These are phyloP conservation scores for Tenebrio molitor DNA, from an alignment of 1,140 invertebrate species.

Conservation along the genomic window DNA sequence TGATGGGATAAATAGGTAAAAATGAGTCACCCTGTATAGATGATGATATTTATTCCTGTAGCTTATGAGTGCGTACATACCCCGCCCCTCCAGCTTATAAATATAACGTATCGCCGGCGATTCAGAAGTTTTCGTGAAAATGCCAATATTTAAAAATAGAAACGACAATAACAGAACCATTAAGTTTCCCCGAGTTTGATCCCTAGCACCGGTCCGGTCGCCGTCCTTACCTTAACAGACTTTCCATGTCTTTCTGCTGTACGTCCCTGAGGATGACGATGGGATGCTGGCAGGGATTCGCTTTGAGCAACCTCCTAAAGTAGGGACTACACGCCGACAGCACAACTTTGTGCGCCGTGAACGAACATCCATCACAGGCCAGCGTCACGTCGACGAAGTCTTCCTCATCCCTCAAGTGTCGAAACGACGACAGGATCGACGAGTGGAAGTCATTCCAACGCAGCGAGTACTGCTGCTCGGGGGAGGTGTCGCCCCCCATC, in stretches of 20 bases:
- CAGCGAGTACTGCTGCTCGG: slow-evolving; percentile 91
- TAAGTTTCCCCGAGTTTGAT: too few species aligned
- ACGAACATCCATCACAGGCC: slow-evolving; percentile 89
- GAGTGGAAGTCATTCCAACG: slow-evolving; percentile 95
- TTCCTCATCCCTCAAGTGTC: slow-evolving; percentile 86
- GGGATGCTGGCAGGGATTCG: slow-evolving; percentile 94
- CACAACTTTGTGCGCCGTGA: slow-evolving; percentile 92
- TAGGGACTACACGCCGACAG: slow-evolving; percentile 94
- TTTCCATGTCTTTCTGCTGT: slow-evolving; percentile 89
- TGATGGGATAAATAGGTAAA: too few species aligned
- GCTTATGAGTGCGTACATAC: too few species aligned
- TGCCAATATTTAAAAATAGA: too few species aligned
- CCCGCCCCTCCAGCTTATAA: too few species aligned
- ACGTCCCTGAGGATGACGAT: slow-evolving; percentile 94
- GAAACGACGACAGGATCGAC: slow-evolving; percentile 89
- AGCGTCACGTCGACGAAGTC: slow-evolving; percentile 94
- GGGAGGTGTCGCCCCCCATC: slow-evolving; percentile 71
- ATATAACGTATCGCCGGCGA: too few species aligned
- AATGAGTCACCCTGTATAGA: too few species aligned
- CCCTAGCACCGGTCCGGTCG: too few species aligned
- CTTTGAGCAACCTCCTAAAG: slow-evolving; percentile 89
- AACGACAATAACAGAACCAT: too few species aligned
- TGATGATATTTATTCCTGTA: too few species aligned
- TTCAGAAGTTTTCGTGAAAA: too few species aligned
- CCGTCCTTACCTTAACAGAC: slow-evolving; percentile 82